Base-by-base conservation (phyloP, 1,140 invertebrate genomes). In the Macrosteles quadrilineatus region DNA sequence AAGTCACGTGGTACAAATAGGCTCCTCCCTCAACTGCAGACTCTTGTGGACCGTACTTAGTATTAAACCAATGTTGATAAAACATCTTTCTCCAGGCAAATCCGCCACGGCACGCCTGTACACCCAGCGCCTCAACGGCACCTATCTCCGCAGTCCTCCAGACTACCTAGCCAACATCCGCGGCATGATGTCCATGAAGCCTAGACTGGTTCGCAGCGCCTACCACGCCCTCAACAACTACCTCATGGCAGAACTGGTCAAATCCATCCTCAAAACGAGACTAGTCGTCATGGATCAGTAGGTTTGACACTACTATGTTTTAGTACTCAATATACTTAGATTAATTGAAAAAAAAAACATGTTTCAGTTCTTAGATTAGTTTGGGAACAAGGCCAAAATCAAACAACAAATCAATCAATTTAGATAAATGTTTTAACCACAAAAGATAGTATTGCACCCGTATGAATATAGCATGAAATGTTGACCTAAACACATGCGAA, bases 281-380 rank as follows among this genome's bases (percentile, higher is more conserved):
- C 59, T 32, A 6, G 59, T 63, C 59, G 29, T 63, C 30, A 63
- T 63, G 59, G 59, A 63, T 63, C 59, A 63, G 59, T 63, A 32
- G 29, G 59, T 63, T 59, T 29, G 17, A 53, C 17, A 53, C n/a
- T n/a, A n/a, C n/a, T n/a, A n/a, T n/a, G n/a, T n/a, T n/a, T n/a
- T n/a, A n/a, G n/a, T n/a, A n/a, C n/a, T n/a, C n/a, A n/a, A n/a
- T n/a, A n/a, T n/a, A n/a, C n/a, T n/a, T n/a, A n/a, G n/a, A n/a
- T n/a, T n/a, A n/a, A n/a, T n/a, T n/a, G n/a, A n/a, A n/a, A n/a
- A n/a, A n/a, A n/a, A n/a, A n/a, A n/a, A n/a, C 17, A 19, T 53
- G 17, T 53, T 4, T 6, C 23, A 25, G n/a, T 6, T 53, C 47
- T 53, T 53, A 6, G 23, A 6, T 53, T 6, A 19, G 23, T 19